A percentile compares a stretch with the other conserved stretches of the same genome.
Evolutionary conservation across 35 echinoderm and acorn worm species (phyloP).

Genomic region (Heliocidaris tuberculata): DNA sequence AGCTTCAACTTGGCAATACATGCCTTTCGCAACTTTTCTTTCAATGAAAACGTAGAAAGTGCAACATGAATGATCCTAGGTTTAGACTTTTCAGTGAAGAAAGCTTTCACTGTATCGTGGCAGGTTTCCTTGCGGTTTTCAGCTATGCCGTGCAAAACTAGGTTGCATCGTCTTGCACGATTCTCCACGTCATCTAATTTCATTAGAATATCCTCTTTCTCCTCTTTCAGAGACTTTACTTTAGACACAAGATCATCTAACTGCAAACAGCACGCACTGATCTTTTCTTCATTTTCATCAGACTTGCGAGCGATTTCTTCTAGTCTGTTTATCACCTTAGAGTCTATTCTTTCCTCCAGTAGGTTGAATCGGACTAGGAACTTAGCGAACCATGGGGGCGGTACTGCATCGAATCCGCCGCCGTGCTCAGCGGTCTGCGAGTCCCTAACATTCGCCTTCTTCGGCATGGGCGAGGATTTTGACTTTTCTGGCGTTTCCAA

Average conservation of each 20-base stretch:
- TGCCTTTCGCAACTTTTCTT: not conserved
- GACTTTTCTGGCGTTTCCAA: too few species aligned
- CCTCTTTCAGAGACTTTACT: too few species aligned
- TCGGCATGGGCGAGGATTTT: too few species aligned
- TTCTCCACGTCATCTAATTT: too few species aligned
- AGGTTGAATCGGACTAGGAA: not conserved
- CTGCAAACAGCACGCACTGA: not conserved
- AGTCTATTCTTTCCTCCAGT: not conserved
- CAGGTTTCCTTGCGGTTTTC: too few species aligned
- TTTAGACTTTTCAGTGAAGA: not conserved
- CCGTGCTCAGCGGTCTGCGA: not conserved
- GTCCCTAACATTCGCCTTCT: too few species aligned
- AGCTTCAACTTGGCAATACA: not conserved
- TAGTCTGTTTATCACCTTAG: not conserved
- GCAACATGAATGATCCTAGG: not conserved
- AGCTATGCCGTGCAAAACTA: not conserved
- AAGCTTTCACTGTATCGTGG: not conserved
- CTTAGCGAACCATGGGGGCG: not conserved
- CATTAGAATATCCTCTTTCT: too few species aligned
- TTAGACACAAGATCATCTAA: too few species aligned
- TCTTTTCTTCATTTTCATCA: not conserved
- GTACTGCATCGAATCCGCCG: not conserved
- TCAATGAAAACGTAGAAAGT: not conserved
- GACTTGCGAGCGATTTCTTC: not conserved
- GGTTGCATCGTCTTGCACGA: not conserved